Evolutionary conservation across 2,888 invertebrate species (phyloP).

Genomic region (Encarsia formosa): DNA sequence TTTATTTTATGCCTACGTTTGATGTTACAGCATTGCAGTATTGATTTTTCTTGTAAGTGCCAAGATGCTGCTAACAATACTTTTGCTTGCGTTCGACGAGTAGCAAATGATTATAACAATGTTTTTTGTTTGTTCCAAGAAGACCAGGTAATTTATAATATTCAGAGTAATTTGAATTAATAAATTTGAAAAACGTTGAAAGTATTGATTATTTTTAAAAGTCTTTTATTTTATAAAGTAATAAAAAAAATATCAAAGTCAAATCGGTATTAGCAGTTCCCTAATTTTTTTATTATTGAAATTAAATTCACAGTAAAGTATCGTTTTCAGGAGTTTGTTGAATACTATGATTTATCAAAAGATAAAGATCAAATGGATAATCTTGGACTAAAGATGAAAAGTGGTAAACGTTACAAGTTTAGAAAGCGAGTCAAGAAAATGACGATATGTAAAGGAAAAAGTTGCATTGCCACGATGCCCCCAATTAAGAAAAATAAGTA

Average conservation of each 20-base stretch:
- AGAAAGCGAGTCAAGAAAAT: conserved; percentile 37
- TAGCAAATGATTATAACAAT: conserved; percentile 56
- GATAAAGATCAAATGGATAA: conserved; percentile 75
- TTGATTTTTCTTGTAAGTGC: conserved; percentile 73
- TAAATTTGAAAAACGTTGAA: too few species aligned
- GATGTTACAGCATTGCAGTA: conserved; percentile 62
- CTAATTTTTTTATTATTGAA: neutral
- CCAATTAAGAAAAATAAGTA: neutral
- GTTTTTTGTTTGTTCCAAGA: conserved; percentile 66
- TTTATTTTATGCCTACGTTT: too few species aligned
- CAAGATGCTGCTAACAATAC: conserved; percentile 83
- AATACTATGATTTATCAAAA: conserved; percentile 68
- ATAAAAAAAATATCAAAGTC: too few species aligned
- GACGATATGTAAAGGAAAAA: conserved; percentile 32
- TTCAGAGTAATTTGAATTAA: too few species aligned
- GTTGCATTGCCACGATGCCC: conserved; percentile 31
- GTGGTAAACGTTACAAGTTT: conserved; percentile 31
- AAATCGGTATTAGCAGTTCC: too few species aligned
- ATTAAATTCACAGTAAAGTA: too few species aligned
- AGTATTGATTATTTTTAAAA: too few species aligned
- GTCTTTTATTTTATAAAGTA: too few species aligned
- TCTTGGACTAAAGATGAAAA: conserved; percentile 47
- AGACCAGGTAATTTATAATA: conserved; percentile 34
- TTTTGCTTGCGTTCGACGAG: conserved; percentile 69
- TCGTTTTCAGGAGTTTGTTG: conserved; percentile 60